Evolutionary conservation across 53 echinoderm and acorn worm genomes (phyloP).

Genomic region (Stichopus horrens): DNA sequence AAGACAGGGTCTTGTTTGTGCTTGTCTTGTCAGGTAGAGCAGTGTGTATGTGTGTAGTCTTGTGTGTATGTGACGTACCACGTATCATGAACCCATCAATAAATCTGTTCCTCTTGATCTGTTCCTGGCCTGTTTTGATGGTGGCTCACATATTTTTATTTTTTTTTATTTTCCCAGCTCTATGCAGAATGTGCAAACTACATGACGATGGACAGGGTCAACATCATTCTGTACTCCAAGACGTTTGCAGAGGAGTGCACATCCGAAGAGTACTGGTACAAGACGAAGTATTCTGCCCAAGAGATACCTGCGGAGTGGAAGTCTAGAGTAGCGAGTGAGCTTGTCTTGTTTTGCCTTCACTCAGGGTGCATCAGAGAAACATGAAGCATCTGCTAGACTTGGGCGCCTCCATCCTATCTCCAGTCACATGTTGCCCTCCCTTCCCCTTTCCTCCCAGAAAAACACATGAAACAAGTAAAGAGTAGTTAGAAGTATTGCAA

Average conservation of each 20-base stretch:
- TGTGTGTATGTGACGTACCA: no score
- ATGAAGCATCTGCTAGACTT: no score
- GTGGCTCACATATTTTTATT: background rate
- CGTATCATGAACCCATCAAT: no score
- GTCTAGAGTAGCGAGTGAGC: constrained; percentile 66
- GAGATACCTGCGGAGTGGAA: constrained; percentile 74
- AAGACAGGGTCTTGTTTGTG: no score
- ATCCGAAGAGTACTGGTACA: constrained; percentile 76
- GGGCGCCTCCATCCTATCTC: no score
- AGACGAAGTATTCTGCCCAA: constrained; percentile 64
- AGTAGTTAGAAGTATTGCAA: no score
- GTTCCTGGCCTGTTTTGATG: no score
- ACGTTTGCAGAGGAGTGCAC: constrained; percentile 62
- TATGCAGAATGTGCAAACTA: constrained; percentile 69
- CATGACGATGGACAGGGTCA: constrained; percentile 65
- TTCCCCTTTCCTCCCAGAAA: background rate
- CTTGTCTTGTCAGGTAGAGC: no score
- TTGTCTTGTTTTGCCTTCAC: background rate
- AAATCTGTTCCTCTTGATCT: no score
- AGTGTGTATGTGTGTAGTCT: no score
- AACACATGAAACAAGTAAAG: background rate
- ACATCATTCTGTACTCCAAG: constrained; percentile 83
- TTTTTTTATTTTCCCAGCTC: constrained; percentile 49
- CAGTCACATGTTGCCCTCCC: background rate
- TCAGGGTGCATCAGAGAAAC: no score